Evolutionary conservation across 2,888 invertebrate genomes (phyloP).

Genomic region (Drosophila percnosoma): DNA sequence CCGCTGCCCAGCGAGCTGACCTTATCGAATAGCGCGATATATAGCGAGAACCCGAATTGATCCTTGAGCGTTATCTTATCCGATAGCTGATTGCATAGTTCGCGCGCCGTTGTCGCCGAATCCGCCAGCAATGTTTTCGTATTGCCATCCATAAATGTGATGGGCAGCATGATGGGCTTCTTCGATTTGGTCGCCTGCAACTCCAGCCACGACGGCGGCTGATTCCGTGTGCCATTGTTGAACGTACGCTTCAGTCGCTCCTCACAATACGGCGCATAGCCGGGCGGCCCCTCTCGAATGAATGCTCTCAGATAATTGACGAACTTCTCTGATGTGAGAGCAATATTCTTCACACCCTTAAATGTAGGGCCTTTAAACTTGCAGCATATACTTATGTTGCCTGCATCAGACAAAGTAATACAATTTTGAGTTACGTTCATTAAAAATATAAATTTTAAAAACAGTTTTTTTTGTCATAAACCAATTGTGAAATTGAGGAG

Average conservation of each 20-base stretch:
- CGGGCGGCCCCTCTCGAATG: constrained; percentile 98
- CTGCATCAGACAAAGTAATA: background rate
- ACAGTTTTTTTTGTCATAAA: too few relatives aligned
- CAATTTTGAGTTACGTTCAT: background rate
- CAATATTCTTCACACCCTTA: background rate
- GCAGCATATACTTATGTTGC: background rate
- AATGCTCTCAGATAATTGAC: constrained; percentile 98
- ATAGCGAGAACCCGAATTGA: constrained; percentile 99
- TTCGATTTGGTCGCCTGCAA: constrained; percentile 99
- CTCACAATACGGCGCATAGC: constrained; percentile 99
- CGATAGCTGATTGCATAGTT: constrained; percentile 97
- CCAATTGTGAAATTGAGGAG: background rate
- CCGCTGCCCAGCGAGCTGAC: constrained; percentile 99
- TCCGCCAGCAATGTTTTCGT: constrained; percentile 98
- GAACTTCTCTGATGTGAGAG: constrained; percentile 94
- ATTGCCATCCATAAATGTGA: constrained; percentile 99
- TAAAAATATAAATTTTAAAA: too few relatives aligned
- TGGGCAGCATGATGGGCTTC: constrained; percentile 98
- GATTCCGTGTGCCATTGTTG: constrained; percentile 98
- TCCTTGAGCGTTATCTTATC: constrained; percentile 98
- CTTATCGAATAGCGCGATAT: constrained; percentile 99
- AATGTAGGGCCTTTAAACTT: background rate
- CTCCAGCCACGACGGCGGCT: constrained; percentile 99
- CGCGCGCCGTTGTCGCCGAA: constrained; percentile 98
- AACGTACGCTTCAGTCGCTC: constrained; percentile 97